Percentiles rank a stretch among this genome's conserved stretches.
These are phyloP conservation scores for Drosophila peninsularis DNA, from an alignment of 2,888 invertebrate genomes.

Conservation along the genomic window DNA sequence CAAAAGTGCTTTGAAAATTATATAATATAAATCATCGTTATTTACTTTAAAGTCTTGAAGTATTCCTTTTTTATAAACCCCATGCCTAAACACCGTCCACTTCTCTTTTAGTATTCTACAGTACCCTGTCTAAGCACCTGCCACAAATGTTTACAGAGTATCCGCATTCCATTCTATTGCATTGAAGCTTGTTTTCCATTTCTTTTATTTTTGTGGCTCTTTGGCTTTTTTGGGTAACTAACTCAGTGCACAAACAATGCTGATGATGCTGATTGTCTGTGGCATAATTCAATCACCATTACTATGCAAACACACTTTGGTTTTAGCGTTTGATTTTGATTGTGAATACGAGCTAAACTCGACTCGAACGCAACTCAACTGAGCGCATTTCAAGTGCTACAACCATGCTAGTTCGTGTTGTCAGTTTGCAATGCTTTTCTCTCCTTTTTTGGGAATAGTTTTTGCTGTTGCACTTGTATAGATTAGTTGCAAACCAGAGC, in stretches of 20 bases:
- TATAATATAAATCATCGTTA: too few species aligned
- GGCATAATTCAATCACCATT: constrained; percentile 79
- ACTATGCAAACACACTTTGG: constrained; percentile 74
- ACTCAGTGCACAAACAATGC: constrained; percentile 72
- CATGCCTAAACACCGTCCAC: too few species aligned
- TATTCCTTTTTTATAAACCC: too few species aligned
- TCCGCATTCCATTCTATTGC: not conserved
- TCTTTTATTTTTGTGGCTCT: constrained; percentile 8
- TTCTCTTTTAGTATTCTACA: not conserved
- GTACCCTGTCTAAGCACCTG: too few species aligned
- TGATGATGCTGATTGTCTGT: constrained; percentile 77
- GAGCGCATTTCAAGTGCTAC: constrained; percentile 4
- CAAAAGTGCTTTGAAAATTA: too few species aligned
- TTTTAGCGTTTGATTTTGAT: constrained; percentile 67
- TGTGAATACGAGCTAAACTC: constrained; percentile 47
- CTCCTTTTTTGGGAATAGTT: constrained; percentile 5
- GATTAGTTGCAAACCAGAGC: constrained; percentile 17
- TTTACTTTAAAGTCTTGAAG: too few species aligned
- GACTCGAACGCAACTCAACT: constrained; percentile 11
- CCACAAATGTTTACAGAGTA: not conserved
- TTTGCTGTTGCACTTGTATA: constrained; percentile 10
- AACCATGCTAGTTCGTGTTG: constrained; percentile 7
- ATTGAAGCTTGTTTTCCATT: not conserved
- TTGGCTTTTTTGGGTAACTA: constrained; percentile 50
- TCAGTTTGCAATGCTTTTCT: not conserved